Percentiles rank a stretch among this genome's conserved stretches.
Conservation (phyloP, 1,140 invertebrate species). For the Dendrolimus punctatus region DNA sequence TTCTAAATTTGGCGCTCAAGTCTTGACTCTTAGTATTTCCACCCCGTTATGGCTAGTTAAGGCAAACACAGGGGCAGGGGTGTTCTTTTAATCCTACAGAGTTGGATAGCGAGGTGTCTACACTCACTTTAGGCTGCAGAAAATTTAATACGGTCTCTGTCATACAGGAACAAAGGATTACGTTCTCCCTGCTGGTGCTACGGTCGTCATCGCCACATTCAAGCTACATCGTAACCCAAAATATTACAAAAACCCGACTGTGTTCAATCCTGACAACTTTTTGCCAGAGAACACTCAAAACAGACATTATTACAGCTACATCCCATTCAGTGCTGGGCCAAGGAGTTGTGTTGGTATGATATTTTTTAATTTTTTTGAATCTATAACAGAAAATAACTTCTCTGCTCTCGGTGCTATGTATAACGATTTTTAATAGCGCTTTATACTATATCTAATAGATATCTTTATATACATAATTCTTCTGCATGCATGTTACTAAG, state of each 20-base stretch:
- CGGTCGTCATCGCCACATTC: constrained; percentile 77
- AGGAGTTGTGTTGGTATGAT: constrained; percentile 86
- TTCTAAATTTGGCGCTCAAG: too few species aligned
- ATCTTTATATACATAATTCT: not conserved
- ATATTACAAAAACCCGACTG: constrained; percentile 83
- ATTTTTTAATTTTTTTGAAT: not conserved
- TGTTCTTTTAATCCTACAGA: too few species aligned
- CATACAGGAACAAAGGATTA: constrained; percentile 69
- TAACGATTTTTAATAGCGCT: too few species aligned
- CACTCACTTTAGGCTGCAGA: not conserved
- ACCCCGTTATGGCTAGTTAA: too few species aligned
- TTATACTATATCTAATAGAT: not conserved
- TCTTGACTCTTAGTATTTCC: too few species aligned
- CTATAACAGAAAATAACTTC: too few species aligned
- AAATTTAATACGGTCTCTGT: constrained; percentile 11
- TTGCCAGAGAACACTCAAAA: constrained; percentile 81
- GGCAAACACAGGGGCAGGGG: too few species aligned
- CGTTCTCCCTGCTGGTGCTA: constrained; percentile 77
- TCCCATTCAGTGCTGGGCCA: constrained; percentile 90
- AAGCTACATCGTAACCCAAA: constrained; percentile 81
- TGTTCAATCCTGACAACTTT: constrained; percentile 91
- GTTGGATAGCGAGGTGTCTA: too few species aligned
- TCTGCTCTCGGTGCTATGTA: too few species aligned
- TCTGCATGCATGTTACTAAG: too few species aligned
- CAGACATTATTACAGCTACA: constrained; percentile 87